Percentiles rank a stretch among this genome's conserved stretches.
Conservation (phyloP, 2,113 vertebrate species). For the Oreochromis spilurus region DNA sequence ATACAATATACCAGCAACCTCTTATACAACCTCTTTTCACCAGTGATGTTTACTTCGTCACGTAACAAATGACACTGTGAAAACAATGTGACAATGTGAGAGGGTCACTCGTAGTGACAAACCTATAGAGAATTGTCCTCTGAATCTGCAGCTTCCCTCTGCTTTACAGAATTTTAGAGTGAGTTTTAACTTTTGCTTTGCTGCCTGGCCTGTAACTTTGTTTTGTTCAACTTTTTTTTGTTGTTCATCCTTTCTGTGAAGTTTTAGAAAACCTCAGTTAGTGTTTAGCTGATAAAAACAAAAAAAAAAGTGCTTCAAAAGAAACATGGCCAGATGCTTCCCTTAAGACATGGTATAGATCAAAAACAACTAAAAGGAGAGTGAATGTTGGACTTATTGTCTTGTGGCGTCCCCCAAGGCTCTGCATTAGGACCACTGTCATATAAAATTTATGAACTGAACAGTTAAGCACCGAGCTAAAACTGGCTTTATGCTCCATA, state of each 20-base stretch:
- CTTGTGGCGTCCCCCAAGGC: neutral
- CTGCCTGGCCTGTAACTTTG: neutral
- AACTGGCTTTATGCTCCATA: neutral
- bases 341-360: neutral
- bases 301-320: neutral
- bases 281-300: neutral
- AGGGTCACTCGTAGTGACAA: neutral
- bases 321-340: neutral
- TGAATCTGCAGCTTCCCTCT: neutral
- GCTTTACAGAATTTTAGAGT: neutral
- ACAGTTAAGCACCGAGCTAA: neutral
- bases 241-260: neutral
- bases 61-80: neutral
- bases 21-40: neutral
- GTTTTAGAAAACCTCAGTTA: neutral
- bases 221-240: neutral
- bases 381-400: neutral
- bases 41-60: neutral
- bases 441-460: neutral
- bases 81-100: neutral
- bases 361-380: neutral
- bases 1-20: neutral
- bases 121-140: neutral
- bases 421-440: neutral
- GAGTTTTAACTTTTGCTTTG: neutral